Base-by-base conservation (phyloP, 1,140 invertebrate species). In the Teleopsis dalmanni region DNA sequence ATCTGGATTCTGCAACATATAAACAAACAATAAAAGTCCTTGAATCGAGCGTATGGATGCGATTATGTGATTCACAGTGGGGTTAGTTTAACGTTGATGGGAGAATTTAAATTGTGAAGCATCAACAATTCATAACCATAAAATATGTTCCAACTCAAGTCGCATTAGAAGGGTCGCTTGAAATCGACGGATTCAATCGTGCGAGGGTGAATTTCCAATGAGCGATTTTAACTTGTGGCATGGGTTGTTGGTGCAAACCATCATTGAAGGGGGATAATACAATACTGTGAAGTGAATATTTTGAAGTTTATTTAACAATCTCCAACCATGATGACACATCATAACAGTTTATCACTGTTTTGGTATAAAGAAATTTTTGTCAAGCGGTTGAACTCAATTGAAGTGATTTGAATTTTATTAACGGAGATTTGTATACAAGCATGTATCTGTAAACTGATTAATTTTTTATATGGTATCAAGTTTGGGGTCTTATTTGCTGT, bases 391-490 rank as follows among this genome's bases (percentile, higher is more conserved):
- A 23, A 41, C 27, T 47, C 23, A 41, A 45, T 45, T 48, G 60
- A 61, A 56, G 57, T 61, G 61, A 64, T 64, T 64, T 62, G 61
- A 64, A 64, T 64, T 64, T 64, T 64, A 64, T 64, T 64, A 64
- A 55, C 57, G 44, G 53, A 42, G 50, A 53, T 52, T 53, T 52
- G 46, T 48, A 49, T 48, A 48, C 35, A 38, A 45, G 53, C 47
- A 48, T 49, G n/a, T n/a, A n/a, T n/a, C n/a, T n/a, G n/a, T n/a
- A n/a, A n/a, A n/a, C n/a, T n/a, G n/a, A n/a, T n/a, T n/a, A n/a
- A n/a, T n/a, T n/a, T n/a, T n/a, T n/a, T n/a, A n/a, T n/a, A n/a
- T n/a, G n/a, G n/a, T n/a, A n/a, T n/a, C n/a, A n/a, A n/a, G n/a
- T n/a, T n/a, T n/a, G n/a, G n/a, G n/a, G n/a, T n/a, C n/a, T n/a